Evolutionary conservation across 2,113 vertebrate species (phyloP), one percentile per base, ranked within the genome.

Genomic region (Mystacornis crossleyi): DNA sequence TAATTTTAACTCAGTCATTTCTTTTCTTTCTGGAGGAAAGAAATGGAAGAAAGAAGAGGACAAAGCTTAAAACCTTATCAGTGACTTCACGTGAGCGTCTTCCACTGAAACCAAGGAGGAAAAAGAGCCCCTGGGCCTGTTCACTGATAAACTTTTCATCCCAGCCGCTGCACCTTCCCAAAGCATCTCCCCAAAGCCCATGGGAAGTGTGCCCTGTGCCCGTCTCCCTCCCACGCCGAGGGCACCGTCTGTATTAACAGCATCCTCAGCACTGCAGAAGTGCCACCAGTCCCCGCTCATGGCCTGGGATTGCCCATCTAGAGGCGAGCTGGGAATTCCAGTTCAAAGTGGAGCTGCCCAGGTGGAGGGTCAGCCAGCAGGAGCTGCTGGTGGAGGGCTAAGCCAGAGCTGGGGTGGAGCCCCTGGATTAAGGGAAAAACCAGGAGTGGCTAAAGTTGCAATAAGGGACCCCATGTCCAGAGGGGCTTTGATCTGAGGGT

Each of bases 141-240:
- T 31, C 18, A 11, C 20, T 14, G 18, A 42, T 25, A 57, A 78
- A 34, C 14, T 18, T 73, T 89, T 43, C 51, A 61, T 36, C 34
- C 42, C 43, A 87, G 12, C n/a, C 12, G 0, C 33, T 16, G 18
- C 33, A 14, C 9, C 50, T 58, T 45, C 21, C 55, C 19, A 8
- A 19, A 80, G n/a, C 33, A 17, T 12, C 36, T 42, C 19, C 48
- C 81, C 67, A 48, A 62, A 62, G 21, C 7, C 62, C 38, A 45
- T 6, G 45, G 38, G 61, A 19, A 43, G 3, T 0, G 3, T 6
- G 26, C 2, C 74, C 28, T 8, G n/a, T 9, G 34, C 21, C 51
- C 21, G 6, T 21, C 33, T 73, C 53, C 31, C 53, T 45, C n/a
- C 11, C n/a, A 26, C 0, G 0, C 34, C 0, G 3, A 34, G 0